phyloP scores from a whole-genome alignment of 1,140 invertebrate species.

The Pseudomyrmex sp. region DNA sequence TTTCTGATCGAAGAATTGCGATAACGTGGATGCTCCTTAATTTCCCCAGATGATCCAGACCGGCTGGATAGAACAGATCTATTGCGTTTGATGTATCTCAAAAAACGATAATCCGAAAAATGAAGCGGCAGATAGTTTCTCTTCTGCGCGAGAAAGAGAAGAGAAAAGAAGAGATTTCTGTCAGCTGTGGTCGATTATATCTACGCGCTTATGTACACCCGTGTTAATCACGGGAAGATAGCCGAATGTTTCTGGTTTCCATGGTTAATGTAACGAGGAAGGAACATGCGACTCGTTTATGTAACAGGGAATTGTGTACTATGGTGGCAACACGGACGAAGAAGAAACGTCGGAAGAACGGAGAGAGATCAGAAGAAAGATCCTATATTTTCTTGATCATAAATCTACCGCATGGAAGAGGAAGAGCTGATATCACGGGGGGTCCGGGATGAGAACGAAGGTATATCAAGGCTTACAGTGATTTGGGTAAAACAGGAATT shows the following conservation, averaged over 20 bases:
- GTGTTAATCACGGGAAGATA: constrained; percentile 57
- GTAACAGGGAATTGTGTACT: constrained; percentile 62
- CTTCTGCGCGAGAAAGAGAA: constrained; percentile 2
- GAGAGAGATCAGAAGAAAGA: not conserved
- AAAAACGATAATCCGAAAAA: constrained; percentile 66
- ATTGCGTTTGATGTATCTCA: constrained; percentile 57
- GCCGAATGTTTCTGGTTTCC: constrained; percentile 30
- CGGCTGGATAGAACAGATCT: constrained; percentile 11
- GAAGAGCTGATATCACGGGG: constrained; percentile 78
- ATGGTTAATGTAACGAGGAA: constrained; percentile 31
- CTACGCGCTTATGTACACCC: constrained; percentile 71
- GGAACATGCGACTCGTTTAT: constrained; percentile 61
- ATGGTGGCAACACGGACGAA: constrained; percentile 1
- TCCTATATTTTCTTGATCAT: constrained; percentile 72
- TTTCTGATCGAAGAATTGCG: constrained; percentile 50
- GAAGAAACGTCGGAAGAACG: not conserved
- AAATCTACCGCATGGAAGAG: constrained; percentile 79
- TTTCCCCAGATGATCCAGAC: constrained; percentile 75
- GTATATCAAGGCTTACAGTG: constrained; percentile 59
- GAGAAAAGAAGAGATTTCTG: constrained; percentile 70
- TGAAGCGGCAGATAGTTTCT: constrained; percentile 76
- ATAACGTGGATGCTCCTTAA: constrained; percentile 77
- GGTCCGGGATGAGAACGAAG: constrained; percentile 79
- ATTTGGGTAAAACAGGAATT: constrained; percentile 40
- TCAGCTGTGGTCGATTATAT: constrained; percentile 73